Percentiles rank a stretch among this genome's conserved stretches.
Conservation (phyloP, 2,888 invertebrate genomes). For the Polyommatus icarus region DNA sequence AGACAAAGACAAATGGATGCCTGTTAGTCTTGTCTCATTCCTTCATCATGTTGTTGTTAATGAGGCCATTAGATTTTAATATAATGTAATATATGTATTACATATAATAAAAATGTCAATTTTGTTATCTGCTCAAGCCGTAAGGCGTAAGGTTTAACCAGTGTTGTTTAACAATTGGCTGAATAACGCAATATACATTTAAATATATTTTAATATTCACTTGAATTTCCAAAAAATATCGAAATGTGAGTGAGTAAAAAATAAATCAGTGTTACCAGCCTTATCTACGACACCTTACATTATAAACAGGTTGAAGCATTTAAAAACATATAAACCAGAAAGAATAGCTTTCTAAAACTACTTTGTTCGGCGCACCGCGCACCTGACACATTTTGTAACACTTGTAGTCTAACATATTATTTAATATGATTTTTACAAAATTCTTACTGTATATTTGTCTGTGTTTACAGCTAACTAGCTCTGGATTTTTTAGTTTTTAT, state of each 20-base stretch:
- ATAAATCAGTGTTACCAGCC: not conserved
- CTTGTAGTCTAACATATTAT: not conserved
- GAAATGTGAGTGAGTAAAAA: not conserved
- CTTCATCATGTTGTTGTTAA: too few species aligned
- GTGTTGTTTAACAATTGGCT: not conserved
- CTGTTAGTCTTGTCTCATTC: too few species aligned
- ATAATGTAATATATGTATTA: too few species aligned
- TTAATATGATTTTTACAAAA: not conserved
- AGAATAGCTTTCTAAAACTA: slow-evolving; percentile 17
- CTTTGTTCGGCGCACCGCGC: not conserved
- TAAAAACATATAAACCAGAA: not conserved
- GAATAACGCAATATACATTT: not conserved
- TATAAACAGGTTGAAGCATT: slow-evolving; percentile 20
- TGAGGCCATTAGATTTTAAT: not conserved
- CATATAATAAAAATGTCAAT: not conserved
- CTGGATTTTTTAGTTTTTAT: too few species aligned
- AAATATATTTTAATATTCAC: not conserved
- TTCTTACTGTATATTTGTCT: not conserved
- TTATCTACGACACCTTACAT: not conserved
- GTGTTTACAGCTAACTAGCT: not conserved
- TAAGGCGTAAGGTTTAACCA: too few species aligned
- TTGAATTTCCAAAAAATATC: not conserved
- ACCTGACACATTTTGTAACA: not conserved
- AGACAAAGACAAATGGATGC: too few species aligned
- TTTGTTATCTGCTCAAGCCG: not conserved